Evolutionary conservation across 2,888 invertebrate species (phyloP).

Genomic region (Matsumyia berberina): DNA sequence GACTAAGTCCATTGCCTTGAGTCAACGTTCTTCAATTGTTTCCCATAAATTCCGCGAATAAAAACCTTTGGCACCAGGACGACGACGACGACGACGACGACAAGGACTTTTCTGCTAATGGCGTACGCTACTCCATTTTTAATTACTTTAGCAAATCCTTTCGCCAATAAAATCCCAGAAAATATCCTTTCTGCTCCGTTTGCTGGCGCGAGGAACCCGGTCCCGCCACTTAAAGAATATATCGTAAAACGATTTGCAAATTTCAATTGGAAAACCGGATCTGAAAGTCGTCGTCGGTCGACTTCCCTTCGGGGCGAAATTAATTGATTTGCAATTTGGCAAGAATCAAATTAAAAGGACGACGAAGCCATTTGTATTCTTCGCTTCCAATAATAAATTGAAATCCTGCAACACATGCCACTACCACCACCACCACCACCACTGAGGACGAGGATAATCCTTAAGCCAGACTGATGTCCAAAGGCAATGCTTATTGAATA

Average conservation of each 20-base stretch:
- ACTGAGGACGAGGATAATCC: constrained; percentile 52
- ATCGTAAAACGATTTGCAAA: constrained; percentile 19
- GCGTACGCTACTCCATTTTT: constrained; percentile 12
- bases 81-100: no score
- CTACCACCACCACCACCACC: background rate
- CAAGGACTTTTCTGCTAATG: background rate
- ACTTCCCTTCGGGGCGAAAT: constrained; percentile 21
- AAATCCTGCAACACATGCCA: constrained; percentile 7
- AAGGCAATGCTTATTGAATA: constrained; percentile 38
- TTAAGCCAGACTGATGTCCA: constrained; percentile 43
- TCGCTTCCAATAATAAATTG: no score
- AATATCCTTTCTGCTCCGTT: constrained; percentile 19
- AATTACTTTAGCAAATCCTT: constrained; percentile 38
- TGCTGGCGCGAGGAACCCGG: background rate
- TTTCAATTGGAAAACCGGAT: constrained; percentile 12
- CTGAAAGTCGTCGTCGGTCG: no score
- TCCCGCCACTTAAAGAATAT: background rate
- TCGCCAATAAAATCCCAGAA: constrained; percentile 25
- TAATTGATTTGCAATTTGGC: constrained; percentile 36
- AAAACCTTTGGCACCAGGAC: constrained; percentile 23
- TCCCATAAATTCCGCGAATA: constrained; percentile 10
- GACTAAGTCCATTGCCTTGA: no score
- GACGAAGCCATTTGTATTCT: constrained; percentile 1
- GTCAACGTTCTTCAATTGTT: constrained; percentile 7
- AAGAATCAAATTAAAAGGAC: constrained; percentile 28